phyloP scores from a whole-genome alignment of 1,140 invertebrate species.

The Lepidurus packardi region DNA sequence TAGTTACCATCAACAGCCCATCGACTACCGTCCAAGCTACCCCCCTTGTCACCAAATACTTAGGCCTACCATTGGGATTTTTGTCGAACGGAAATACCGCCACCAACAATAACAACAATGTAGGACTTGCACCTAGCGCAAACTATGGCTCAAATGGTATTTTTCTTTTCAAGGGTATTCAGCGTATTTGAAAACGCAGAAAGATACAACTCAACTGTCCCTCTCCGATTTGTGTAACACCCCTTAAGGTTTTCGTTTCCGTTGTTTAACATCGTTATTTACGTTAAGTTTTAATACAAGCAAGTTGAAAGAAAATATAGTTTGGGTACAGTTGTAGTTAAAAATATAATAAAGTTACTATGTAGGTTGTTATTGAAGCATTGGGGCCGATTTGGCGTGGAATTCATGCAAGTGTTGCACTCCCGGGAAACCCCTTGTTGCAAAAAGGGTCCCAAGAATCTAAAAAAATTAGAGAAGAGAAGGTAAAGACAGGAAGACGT shows the following conservation, averaged over 20 bases:
- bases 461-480: too few species aligned
- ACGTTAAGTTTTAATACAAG: neutral
- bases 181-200: neutral
- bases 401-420: too few species aligned
- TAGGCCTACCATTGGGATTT: neutral
- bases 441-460: too few species aligned
- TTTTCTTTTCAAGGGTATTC: neutral
- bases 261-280: neutral
- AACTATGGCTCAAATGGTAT: neutral
- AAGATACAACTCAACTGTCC: neutral
- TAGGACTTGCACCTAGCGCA: neutral
- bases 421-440: too few species aligned
- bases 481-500: too few species aligned
- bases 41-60: constrained; percentile 7
- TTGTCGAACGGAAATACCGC: neutral
- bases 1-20: neutral
- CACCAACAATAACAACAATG: constrained; percentile 2
- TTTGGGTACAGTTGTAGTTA: neutral
- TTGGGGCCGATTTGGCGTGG: too few species aligned
- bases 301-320: neutral
- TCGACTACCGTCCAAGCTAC: neutral
- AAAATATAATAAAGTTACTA: too few species aligned
- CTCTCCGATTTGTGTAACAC: neutral
- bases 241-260: neutral
- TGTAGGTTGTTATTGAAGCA: too few species aligned